phyloP scores from a whole-genome alignment of 2,888 invertebrate species.

The Drosophila subsilvestris region DNA sequence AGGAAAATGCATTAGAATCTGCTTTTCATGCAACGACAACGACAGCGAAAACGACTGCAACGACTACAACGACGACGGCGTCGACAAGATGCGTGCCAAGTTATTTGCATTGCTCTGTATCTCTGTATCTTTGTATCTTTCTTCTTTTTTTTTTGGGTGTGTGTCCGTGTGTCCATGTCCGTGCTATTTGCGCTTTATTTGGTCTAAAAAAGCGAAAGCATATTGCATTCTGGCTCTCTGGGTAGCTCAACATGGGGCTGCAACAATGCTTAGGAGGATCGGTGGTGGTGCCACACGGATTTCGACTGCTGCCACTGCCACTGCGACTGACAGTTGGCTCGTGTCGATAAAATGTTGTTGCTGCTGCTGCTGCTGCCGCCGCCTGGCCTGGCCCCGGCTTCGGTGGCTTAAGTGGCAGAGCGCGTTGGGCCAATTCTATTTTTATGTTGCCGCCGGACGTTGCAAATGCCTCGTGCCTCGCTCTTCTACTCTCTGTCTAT shows the following conservation, averaged over 20 bases:
- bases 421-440: slow-evolving; percentile 59
- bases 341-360: slow-evolving; percentile 72
- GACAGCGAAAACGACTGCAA: slow-evolving; percentile 35
- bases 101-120: slow-evolving; percentile 70
- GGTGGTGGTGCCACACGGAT: slow-evolving; percentile 48
- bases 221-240: slow-evolving; percentile 35
- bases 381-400: slow-evolving; percentile 49
- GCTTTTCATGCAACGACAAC: slow-evolving; percentile 65
- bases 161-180: slow-evolving; percentile 54
- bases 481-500: not conserved
- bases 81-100: slow-evolving; percentile 67
- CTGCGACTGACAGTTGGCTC: slow-evolving; percentile 71
- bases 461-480: slow-evolving; percentile 29
- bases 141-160: slow-evolving; percentile 54
- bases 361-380: too few species aligned
- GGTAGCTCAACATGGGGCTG: slow-evolving; percentile 62
- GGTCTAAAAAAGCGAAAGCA: slow-evolving; percentile 72
- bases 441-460: slow-evolving; percentile 58
- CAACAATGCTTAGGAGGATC: slow-evolving; percentile 74
- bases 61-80: slow-evolving; percentile 28
- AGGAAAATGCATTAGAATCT: slow-evolving; percentile 72
- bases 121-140: slow-evolving; percentile 1
- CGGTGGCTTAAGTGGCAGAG: slow-evolving; percentile 48
- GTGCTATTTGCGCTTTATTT: slow-evolving; percentile 72
- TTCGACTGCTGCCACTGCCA: slow-evolving; percentile 28